Conservation (phyloP, 2,797 vertebrate species). For the Taenioides sp. region DNA sequence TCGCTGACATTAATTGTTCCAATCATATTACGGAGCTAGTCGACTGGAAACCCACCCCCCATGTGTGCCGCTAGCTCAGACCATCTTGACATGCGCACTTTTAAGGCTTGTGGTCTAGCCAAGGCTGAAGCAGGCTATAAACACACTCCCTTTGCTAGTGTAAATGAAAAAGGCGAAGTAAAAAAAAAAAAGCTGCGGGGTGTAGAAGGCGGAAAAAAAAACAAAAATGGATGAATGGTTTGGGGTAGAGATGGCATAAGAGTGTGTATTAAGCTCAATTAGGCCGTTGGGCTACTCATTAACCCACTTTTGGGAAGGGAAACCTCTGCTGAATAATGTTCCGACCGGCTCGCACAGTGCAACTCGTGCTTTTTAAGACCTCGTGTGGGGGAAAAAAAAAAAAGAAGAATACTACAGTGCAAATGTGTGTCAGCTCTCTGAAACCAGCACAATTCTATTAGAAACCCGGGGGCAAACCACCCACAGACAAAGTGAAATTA, state of each 20-base stretch:
- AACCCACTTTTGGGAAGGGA: slow-evolving; percentile 78
- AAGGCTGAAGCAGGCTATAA: slow-evolving; percentile 46
- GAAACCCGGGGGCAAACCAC: slow-evolving; percentile 55
- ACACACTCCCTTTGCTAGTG: slow-evolving; percentile 51
- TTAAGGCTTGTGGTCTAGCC: slow-evolving; percentile 46
- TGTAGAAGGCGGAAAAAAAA: slow-evolving; percentile 37
- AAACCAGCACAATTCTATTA: slow-evolving; percentile 66
- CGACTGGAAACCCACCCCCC: slow-evolving; percentile 54
- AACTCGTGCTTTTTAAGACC: slow-evolving; percentile 56
- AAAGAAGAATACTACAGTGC: slow-evolving; percentile 21
- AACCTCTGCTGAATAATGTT: slow-evolving; percentile 77
- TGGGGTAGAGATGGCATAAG: slow-evolving; percentile 55
- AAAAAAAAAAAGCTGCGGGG: slow-evolving; percentile 45
- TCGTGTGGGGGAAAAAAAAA: slow-evolving; percentile 41
- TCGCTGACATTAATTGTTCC: slow-evolving; percentile 61
- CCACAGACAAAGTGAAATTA: slow-evolving; percentile 58
- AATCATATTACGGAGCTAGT: slow-evolving; percentile 66
- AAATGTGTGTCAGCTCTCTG: slow-evolving; percentile 68
- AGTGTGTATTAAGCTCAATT: slow-evolving; percentile 76
- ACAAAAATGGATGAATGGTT: slow-evolving; percentile 62
- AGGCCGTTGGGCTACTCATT: slow-evolving; percentile 81
- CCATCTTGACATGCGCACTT: slow-evolving; percentile 37
- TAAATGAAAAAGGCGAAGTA: slow-evolving; percentile 57
- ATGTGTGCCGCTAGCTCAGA: slow-evolving; percentile 32
- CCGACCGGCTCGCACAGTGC: slow-evolving; percentile 66